phyloP scores from a whole-genome alignment of 2,797 vertebrate genomes.

The Sandelia bainsii region DNA sequence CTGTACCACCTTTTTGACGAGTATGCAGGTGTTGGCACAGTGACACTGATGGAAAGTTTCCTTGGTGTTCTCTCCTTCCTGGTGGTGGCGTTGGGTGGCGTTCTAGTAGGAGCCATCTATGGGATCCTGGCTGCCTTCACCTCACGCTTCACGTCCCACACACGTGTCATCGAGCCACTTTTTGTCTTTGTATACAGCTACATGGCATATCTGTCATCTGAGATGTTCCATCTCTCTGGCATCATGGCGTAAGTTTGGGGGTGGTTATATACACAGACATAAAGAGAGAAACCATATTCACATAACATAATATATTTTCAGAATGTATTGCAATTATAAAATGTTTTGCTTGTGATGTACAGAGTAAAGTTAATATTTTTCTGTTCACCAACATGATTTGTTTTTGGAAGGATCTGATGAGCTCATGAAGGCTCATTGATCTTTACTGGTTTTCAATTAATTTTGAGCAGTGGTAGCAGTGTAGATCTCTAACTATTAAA shows the following conservation, averaged over 20 bases:
- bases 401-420: no score
- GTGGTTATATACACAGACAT: neutral
- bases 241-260: constrained; percentile 96
- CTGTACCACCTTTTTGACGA: constrained; percentile 98
- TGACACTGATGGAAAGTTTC: constrained; percentile 87
- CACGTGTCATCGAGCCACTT: constrained; percentile 97
- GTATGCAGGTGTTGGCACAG: constrained; percentile 79
- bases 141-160: constrained; percentile 96
- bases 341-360: neutral
- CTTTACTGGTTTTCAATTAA: neutral
- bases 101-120: constrained; percentile 93
- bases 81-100: constrained; percentile 92
- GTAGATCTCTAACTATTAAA: neutral
- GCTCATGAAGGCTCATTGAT: no score
- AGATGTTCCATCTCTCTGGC: constrained; percentile 97
- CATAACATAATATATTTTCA: neutral
- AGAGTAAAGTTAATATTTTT: neutral
- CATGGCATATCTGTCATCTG: constrained; percentile 96
- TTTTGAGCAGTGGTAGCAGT: neutral
- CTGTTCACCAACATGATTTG: neutral
- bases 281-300: neutral
- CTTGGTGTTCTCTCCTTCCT: constrained; percentile 95
- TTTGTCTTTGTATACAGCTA: constrained; percentile 99
- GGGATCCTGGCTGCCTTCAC: constrained; percentile 95
- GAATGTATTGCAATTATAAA: neutral